A percentile compares a stretch with the other conserved stretches of the same genome.
Evolutionary conservation across 2,113 vertebrate genomes (phyloP).

Genomic region (Ammodytes marinus): DNA sequence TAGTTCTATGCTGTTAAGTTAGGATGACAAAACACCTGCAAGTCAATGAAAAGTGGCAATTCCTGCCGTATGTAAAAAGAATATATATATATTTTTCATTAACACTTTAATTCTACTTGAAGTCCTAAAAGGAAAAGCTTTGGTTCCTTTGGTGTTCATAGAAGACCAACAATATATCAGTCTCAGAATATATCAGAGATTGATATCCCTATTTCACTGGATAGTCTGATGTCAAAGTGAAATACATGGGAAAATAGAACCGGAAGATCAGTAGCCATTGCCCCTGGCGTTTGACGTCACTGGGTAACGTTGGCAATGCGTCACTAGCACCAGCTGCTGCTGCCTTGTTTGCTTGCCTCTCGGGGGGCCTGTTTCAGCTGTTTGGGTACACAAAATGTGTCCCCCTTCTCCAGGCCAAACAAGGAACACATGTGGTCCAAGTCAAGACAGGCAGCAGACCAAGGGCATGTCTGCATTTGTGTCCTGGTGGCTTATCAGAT

Average conservation of each 20-base stretch:
- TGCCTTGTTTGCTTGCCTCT: constrained; percentile 62
- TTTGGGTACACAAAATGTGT: constrained; percentile 71
- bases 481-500: constrained; percentile 61
- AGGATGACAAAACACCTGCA: neutral
- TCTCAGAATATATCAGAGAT: constrained; percentile 1
- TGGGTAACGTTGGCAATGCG: constrained; percentile 61
- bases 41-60: neutral
- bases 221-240: constrained; percentile 37
- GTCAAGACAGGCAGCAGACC: constrained; percentile 61
- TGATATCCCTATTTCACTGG: neutral
- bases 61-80: neutral
- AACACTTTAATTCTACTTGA: neutral
- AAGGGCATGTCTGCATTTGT: constrained; percentile 59
- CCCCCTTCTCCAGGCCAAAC: constrained; percentile 66
- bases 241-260: constrained; percentile 62
- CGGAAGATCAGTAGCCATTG: constrained; percentile 50
- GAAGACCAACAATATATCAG: neutral
- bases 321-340: constrained; percentile 80
- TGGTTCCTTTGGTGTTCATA: neutral
- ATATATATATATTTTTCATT: neutral
- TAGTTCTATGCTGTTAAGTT: neutral
- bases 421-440: constrained; percentile 77
- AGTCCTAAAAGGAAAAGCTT: neutral
- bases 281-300: constrained; percentile 73
- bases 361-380: constrained; percentile 77